Percentiles rank a stretch among this genome's conserved stretches.
Evolutionary conservation across 2,888 invertebrate genomes (phyloP).

Genomic region (Zeuzera pyrina): DNA sequence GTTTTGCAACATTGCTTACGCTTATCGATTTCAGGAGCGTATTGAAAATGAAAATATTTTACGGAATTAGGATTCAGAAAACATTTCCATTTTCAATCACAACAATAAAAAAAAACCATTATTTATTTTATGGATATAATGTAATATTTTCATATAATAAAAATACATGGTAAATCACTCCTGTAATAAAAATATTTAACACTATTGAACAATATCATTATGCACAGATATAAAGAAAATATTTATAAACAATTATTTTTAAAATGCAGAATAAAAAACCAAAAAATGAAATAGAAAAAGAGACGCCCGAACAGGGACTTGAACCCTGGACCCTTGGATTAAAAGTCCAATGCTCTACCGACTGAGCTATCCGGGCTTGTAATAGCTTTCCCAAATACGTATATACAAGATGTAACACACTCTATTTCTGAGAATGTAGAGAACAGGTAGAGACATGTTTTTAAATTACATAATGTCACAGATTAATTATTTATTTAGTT

Average conservation of each 20-base stretch:
- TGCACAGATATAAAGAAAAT: background rate
- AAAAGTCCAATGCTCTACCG: conserved; percentile 84
- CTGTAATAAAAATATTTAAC: background rate
- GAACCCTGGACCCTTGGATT: conserved; percentile 86
- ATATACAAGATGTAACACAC: too few species aligned
- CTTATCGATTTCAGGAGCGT: too few species aligned
- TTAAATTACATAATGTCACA: too few species aligned
- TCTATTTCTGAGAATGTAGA: too few species aligned
- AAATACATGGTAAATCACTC: background rate
- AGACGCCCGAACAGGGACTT: conserved; percentile 82
- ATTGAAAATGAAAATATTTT: too few species aligned
- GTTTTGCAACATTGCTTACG: too few species aligned
- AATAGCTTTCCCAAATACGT: accelerated
- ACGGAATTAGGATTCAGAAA: too few species aligned
- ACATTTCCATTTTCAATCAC: too few species aligned
- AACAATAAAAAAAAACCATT: too few species aligned
- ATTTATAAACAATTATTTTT: background rate
- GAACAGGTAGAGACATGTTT: too few species aligned
- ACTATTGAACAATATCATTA: background rate
- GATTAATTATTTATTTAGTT: too few species aligned
- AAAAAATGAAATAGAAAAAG: conserved; percentile 29
- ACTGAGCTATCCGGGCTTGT: conserved; percentile 80
- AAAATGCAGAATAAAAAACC: conserved; percentile 6
- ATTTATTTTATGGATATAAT: background rate
- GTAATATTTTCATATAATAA: background rate